Base-by-base conservation (phyloP, 1,140 invertebrate species). In the Goniozus legneri region DNA sequence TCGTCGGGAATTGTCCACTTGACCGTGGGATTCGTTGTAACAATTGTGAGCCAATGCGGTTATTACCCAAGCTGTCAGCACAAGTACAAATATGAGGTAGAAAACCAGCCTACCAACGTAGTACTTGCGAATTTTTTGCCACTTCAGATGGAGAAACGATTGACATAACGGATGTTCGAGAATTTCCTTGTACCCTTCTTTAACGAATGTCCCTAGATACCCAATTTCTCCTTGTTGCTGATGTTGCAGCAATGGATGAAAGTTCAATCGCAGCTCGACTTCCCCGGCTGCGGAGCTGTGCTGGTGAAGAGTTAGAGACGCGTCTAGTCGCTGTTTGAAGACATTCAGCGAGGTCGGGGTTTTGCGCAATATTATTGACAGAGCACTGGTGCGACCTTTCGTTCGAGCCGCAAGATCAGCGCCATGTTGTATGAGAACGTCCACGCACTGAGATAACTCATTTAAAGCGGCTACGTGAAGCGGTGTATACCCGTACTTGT, bases 81-180 rank as follows among this genome's bases (percentile, higher is more conserved):
- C 85, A 10, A 91, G 65, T 44, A 90, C 85, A 61, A 90, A 91
- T 31, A 88, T 80, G 43, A 89, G 82, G 67, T 87, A 91, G 58
- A 92, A 84, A 33, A 91, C 77, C 44, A 91, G 72, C 45, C 88
- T 78, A 1, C 84, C 86, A 4, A 90, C 84, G 60, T 92, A 92
- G 62, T 90, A 91, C 68, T 89, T 88, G n/a, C 89, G 78, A 51
- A 93, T 91, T 67, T 91, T 91, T 54, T 90, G 84, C 90, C 90
- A 93, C 67, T 92, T 91, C 12, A 91, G 80, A 60, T 91, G 84
- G 0, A 92, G 67, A 68, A 92, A 92, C 0, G 88, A 88, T 3
- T 88, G 87, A 58, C 88, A 91, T 1, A 92, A 63, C 0, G 89
- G 89, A 77, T 92, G 89, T 40, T 88, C 77, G 1, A 92, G 65